Evolutionary conservation across 1,140 invertebrate genomes (phyloP).

Genomic region (Hydropsyche tenuis): DNA sequence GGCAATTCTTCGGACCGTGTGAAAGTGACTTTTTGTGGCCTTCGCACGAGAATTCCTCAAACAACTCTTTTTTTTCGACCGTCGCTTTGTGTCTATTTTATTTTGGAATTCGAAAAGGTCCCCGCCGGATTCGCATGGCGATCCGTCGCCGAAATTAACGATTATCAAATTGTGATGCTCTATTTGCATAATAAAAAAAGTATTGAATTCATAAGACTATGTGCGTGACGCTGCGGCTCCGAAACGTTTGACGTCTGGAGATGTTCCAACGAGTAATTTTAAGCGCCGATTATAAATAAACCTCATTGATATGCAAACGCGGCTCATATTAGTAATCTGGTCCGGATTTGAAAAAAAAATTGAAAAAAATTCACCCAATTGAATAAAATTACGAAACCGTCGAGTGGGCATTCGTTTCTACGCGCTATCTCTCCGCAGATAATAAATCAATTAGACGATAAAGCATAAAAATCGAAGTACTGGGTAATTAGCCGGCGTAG

Average conservation of each 20-base stretch:
- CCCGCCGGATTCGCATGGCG: background rate
- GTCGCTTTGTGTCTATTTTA: background rate
- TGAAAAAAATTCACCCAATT: too few relatives aligned
- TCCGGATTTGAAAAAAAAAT: too few relatives aligned
- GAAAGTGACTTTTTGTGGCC: conserved; percentile 47
- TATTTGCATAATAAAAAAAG: too few relatives aligned
- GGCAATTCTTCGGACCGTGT: conserved; percentile 45
- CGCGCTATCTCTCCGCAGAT: too few relatives aligned
- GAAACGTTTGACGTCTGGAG: conserved; percentile 19
- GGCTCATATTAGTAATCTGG: background rate
- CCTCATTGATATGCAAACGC: conserved; percentile 20
- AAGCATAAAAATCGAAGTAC: background rate
- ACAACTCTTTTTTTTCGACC: background rate
- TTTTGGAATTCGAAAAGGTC: conserved; percentile 1
- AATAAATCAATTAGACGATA: background rate
- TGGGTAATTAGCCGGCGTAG: conserved; percentile 3
- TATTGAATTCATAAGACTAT: background rate
- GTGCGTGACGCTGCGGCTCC: conserved; percentile 6
- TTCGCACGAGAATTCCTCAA: conserved; percentile 26
- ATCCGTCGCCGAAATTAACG: background rate
- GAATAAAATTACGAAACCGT: too few relatives aligned
- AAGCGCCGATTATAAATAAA: conserved; percentile 27
- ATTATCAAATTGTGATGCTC: background rate
- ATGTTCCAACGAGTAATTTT: conserved; percentile 24
- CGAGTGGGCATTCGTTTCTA: too few relatives aligned